Base-by-base conservation (phyloP, 2,888 invertebrate genomes). In the Lymantria monacha region DNA sequence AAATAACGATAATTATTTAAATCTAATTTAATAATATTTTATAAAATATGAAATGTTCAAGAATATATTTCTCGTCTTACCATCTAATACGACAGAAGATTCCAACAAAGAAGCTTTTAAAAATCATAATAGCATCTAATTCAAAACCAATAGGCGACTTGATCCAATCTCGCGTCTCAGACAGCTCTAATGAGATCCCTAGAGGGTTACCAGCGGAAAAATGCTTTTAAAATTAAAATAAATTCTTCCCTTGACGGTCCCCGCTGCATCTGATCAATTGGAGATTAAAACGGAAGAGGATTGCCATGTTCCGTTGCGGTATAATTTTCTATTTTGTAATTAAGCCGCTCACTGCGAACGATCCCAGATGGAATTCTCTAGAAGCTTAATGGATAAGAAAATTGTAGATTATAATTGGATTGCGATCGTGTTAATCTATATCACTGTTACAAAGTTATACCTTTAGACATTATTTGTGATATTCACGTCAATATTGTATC, bases 161-260 rank as follows among this genome's bases (percentile, higher is more conserved):
- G 31, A 45, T 42, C 54, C 60, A 58, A 63, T 63, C 54, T 51
- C 58, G 41, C 57, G 58, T 55, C 59, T 57, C 57, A 63, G 55
- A 58, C 62, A 63, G 40, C 54, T 54, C 59, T 87, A 87, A 87
- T 84, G 82, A 86, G 81, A 72, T 82, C 86, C 70, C 84, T 30
- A 53, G 77, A 63, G 75, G 76, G 73, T 72, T 72, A 65, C 66
- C 68, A 72, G 58, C 48, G 55, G 57, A 73, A 78, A 79, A 80
- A 79, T 75, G 66, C 71, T 72, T 80, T 80, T 71, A 78, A 85
- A 83, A 79, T 85, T 79, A 80, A 83, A 78, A 81, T 77, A 75
- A 76, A 79, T 79, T 72, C 66, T 62, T 69, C 70, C 63, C 68
- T 46, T 61, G 71, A 55, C 70, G 51, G 61, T 59, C 65, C 52